Percentiles rank a stretch among this genome's conserved stretches.
Evolutionary conservation across 2,797 vertebrate genomes (phyloP).

Genomic region (Parotocinclus haroldoi): DNA sequence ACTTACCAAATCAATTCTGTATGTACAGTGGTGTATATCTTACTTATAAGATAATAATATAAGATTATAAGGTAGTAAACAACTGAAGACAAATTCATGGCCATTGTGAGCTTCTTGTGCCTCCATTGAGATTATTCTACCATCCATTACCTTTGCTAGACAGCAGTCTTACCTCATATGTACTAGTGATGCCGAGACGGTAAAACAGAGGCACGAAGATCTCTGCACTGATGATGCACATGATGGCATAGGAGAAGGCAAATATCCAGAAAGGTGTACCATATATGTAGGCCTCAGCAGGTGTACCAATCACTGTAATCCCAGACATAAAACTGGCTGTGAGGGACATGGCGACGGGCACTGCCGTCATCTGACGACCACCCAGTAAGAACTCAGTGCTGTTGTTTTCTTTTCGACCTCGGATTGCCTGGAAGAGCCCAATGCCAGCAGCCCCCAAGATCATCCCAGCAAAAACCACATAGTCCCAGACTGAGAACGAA

Average conservation of each 20-base stretch:
- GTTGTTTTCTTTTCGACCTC: conserved; percentile 64
- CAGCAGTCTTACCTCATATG: conserved; percentile 70
- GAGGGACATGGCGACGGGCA: conserved; percentile 79
- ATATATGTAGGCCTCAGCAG: conserved; percentile 70
- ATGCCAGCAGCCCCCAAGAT: conserved; percentile 64
- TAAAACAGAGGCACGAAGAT: conserved; percentile 79
- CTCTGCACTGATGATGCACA: conserved; percentile 73
- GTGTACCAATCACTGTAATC: conserved; percentile 80
- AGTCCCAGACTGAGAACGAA: conserved; percentile 76
- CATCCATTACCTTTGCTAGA: not conserved
- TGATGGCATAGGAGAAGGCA: conserved; percentile 69
- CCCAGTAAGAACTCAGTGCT: conserved; percentile 73
- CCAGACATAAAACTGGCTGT: conserved; percentile 83
- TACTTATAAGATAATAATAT: no score
- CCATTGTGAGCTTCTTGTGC: not conserved
- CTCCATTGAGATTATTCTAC: not conserved
- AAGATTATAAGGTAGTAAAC: no score
- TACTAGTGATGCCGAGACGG: conserved; percentile 73
- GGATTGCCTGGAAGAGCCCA: conserved; percentile 73
- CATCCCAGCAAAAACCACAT: conserved; percentile 74
- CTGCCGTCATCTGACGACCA: conserved; percentile 74
- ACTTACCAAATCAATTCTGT: no score
- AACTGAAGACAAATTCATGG: not conserved
- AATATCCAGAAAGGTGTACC: conserved; percentile 74
- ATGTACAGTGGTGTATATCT: no score